These are phyloP conservation scores for Lepus oiostolus DNA, from an alignment of 2,797 vertebrate species.

Conservation along the genomic window DNA sequence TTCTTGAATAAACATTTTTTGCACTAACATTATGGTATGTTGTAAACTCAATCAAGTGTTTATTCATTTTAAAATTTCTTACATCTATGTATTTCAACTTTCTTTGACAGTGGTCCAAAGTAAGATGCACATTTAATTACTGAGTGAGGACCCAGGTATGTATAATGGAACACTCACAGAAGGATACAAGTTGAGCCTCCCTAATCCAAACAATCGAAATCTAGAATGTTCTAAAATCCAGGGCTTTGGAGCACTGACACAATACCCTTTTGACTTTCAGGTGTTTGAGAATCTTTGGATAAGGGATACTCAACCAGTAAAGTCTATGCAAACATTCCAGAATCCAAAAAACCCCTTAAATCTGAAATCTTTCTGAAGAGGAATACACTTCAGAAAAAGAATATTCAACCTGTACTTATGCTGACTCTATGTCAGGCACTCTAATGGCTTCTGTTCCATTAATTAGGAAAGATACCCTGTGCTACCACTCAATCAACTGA, in stretches of 20 bases:
- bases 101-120: slow-evolving; percentile 17
- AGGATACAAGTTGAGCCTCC: background rate
- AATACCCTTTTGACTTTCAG: too few relatives aligned
- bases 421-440: background rate
- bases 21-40: background rate
- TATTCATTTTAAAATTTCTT: slow-evolving; percentile 9
- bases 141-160: background rate
- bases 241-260: too few relatives aligned
- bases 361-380: too few relatives aligned
- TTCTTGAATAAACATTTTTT: slow-evolving; percentile 19
- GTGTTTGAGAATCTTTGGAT: too few relatives aligned
- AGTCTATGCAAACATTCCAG: too few relatives aligned
- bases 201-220: too few relatives aligned
- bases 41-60: slow-evolving; percentile 50
- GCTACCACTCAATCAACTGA: slow-evolving; percentile 33
- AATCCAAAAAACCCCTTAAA: too few relatives aligned
- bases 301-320: too few relatives aligned
- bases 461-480: slow-evolving; percentile 3
- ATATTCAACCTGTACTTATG: background rate
- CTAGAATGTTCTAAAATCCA: too few relatives aligned
- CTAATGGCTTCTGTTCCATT: background rate
- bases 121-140: slow-evolving; percentile 35
- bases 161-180: slow-evolving; percentile 29
- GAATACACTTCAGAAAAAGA: too few relatives aligned
- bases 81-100: slow-evolving; percentile 28